Evolutionary conservation across 1,140 invertebrate species (phyloP).

Genomic region (Antheraea pernyi): DNA sequence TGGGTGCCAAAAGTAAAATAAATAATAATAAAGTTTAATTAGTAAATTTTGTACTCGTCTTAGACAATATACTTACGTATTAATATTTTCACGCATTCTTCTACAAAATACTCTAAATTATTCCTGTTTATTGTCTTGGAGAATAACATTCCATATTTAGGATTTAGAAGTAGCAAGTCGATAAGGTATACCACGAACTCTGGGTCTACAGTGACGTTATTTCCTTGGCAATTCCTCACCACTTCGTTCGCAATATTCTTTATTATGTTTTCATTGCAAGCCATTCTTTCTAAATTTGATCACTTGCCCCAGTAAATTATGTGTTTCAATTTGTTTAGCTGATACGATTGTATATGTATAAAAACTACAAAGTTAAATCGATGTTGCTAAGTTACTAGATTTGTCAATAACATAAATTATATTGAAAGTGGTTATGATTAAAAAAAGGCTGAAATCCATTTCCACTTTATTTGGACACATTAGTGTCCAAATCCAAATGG

Average conservation of each 20-base stretch:
- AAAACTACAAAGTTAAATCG: conserved; percentile 15
- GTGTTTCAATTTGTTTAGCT: background rate
- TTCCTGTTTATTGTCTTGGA: conserved; percentile 62
- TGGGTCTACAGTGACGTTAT: conserved; percentile 44
- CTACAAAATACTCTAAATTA: conserved; percentile 73
- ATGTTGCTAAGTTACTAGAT: conserved; percentile 5
- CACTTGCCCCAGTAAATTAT: background rate
- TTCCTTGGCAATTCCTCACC: conserved; percentile 52
- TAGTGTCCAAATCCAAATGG: no score
- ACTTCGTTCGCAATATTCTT: conserved; percentile 79
- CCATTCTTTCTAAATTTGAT: conserved; percentile 35
- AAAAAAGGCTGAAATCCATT: no score
- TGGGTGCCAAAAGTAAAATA: no score
- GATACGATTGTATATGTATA: conserved; percentile 16
- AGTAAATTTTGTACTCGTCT: no score
- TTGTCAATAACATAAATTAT: background rate
- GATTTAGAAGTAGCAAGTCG: conserved; percentile 75
- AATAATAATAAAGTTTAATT: no score
- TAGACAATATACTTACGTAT: conserved; percentile 47
- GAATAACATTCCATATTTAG: conserved; percentile 75
- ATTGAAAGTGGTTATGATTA: no score
- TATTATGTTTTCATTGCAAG: conserved; percentile 66
- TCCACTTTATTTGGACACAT: no score
- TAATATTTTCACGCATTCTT: conserved; percentile 67
- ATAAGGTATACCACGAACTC: conserved; percentile 67